A percentile compares a stretch with the other conserved stretches of the same genome.
Conservation (phyloP, 2,113 vertebrate species). For the Heteronetta atricapilla region DNA sequence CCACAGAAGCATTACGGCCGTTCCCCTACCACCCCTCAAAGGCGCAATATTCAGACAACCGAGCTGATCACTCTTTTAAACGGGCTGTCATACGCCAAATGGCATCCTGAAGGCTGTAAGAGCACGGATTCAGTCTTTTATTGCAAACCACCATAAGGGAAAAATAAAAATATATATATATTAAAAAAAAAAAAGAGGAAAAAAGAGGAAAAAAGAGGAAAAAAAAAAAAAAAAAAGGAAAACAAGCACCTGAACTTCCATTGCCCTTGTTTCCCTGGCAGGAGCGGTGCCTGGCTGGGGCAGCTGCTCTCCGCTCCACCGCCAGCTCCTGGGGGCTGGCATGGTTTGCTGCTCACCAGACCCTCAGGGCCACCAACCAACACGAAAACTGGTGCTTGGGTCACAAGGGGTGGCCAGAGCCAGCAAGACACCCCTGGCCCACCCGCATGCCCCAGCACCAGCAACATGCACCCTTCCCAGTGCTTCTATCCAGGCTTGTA, state of each 20-base stretch:
- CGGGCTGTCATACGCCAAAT: not conserved
- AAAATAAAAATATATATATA: not conserved
- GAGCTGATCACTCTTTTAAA: not conserved
- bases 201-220: no score
- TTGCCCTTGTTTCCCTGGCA: not conserved
- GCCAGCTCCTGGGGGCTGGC: not conserved
- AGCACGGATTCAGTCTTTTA: not conserved
- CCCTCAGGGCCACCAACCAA: not conserved
- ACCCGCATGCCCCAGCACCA: not conserved
- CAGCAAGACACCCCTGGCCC: not conserved
- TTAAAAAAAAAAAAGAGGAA: not conserved
- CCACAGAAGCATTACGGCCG: not conserved
- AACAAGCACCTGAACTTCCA: not conserved
- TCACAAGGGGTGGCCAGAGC: accelerated
- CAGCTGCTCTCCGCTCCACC: not conserved
- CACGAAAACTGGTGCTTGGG: no score
- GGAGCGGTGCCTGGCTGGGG: not conserved
- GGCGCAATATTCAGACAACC: not conserved
- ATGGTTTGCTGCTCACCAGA: not conserved
- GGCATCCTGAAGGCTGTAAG: not conserved
- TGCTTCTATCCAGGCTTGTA: not conserved
- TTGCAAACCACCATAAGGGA: not conserved
- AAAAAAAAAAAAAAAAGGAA: not conserved
- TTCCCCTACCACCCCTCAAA: not conserved
- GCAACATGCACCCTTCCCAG: no score